Evolutionary conservation across 2,113 vertebrate species (phyloP), one percentile per base, ranked within the genome.

Genomic region (Smithornis capensis): DNA sequence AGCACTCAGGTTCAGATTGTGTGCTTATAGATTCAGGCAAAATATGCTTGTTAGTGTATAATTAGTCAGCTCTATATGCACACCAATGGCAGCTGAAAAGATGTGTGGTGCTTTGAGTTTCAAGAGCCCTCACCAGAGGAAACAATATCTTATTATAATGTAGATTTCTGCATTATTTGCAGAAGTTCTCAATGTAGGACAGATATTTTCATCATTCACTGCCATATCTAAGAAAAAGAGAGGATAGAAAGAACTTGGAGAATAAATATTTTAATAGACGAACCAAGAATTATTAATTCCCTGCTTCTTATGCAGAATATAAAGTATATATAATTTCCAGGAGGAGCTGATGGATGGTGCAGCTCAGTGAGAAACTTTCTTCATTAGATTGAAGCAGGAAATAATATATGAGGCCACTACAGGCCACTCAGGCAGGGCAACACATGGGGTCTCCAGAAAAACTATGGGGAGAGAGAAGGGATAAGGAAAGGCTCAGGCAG

Each of bases 21-120:
- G 62, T 75, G 77, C 89, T 87, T 93, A 85, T 40, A 92, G 78
- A 96, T 83, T 90, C 87, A 83, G 89, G 82, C 44, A 92, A 97
- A 97, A 97, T 96, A 83, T 56, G 90, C 94, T 96, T 96, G 87
- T 96, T 96, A 97, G 38, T 62, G 42, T 55, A 81, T 94, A 97
- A 97, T 97, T 96, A 97, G 94, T 95, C 95, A 96, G 76, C 79
- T 90, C 77, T 85, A 56, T 75, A 67, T 67, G 84, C 23, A 76
- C 79, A 92, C 65, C n/a, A 60, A 87, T 85, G 75, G 78, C 69
- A 89, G 85, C 42, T 83, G 79, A 78, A 97, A 97, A 97, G 62
- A 73, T 65, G 38, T 87, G 57, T 65, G 93, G 67, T 85, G 45
- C 92, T 93, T 56, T 38, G 67, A 97, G 80, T 93, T 84, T 68